A percentile compares a stretch with the other conserved stretches of the same genome.
These are phyloP conservation scores for Pogonus chalceus DNA, from an alignment of 1,140 invertebrate genomes.

Conservation along the genomic window DNA sequence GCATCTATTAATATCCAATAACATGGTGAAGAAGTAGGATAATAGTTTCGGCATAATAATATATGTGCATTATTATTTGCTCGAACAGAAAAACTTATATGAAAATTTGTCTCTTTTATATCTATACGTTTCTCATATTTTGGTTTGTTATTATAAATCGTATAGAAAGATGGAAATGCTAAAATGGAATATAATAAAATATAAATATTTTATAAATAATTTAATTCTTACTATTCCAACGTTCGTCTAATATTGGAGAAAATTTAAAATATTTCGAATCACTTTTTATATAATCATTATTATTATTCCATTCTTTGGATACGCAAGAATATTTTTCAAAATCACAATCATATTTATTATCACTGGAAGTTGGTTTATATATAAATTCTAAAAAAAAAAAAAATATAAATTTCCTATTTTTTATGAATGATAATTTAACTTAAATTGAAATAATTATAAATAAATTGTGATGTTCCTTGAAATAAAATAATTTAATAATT, in stretches of 20 bases:
- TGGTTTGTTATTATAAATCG: background rate
- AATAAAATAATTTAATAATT: background rate
- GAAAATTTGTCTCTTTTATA: background rate
- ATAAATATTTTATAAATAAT: background rate
- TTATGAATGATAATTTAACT: background rate
- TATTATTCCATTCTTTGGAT: too few species aligned
- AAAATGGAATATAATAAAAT: background rate
- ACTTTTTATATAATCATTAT: too few species aligned
- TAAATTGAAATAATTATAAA: background rate
- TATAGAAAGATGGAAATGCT: background rate
- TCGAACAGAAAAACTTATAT: background rate
- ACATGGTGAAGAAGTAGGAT: background rate
- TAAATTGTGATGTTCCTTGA: background rate
- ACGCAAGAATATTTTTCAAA: too few species aligned
- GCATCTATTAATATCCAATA: constrained; percentile 1
- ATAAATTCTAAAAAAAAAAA: background rate
- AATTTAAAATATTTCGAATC: background rate
- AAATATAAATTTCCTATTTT: background rate
- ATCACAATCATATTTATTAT: background rate
- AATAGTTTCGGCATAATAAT: background rate
- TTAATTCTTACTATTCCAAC: background rate
- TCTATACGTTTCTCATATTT: background rate
- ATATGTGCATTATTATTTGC: background rate
- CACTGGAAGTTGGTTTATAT: background rate
- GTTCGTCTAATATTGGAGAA: background rate